Evolutionary conservation across 1,140 invertebrate species (phyloP).

Genomic region (Heliconius himera): DNA sequence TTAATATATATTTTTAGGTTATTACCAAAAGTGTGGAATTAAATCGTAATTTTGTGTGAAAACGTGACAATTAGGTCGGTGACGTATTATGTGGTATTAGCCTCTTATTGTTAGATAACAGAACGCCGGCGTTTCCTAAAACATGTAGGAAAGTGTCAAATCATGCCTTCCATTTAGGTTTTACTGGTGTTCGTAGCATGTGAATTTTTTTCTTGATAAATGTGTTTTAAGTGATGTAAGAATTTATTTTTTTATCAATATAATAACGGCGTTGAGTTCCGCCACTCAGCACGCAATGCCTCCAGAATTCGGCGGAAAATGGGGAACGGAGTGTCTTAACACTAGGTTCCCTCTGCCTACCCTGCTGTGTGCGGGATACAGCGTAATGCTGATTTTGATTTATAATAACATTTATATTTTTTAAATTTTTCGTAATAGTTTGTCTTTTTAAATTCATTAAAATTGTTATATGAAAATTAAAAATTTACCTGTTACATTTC

Average conservation of each 20-base stretch:
- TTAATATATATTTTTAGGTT: constrained; percentile 54
- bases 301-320: too few species aligned
- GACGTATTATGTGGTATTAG: constrained; percentile 50
- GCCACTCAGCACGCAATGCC: too few species aligned
- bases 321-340: too few species aligned
- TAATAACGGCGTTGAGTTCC: too few species aligned
- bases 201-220: neutral
- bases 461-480: too few species aligned
- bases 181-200: constrained; percentile 31
- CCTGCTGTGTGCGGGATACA: too few species aligned
- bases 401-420: too few species aligned
- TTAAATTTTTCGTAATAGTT: too few species aligned
- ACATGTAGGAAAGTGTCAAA: constrained; percentile 74
- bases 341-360: too few species aligned
- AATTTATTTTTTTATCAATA: neutral
- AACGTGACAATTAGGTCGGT: constrained; percentile 72
- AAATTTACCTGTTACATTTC: too few species aligned
- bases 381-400: too few species aligned
- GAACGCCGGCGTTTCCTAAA: constrained; percentile 65
- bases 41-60: constrained; percentile 71
- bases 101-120: constrained; percentile 52
- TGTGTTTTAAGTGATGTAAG: neutral
- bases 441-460: too few species aligned
- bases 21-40: constrained; percentile 74
- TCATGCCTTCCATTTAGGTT: constrained; percentile 72